Conservation (phyloP, 2,888 invertebrate species). For the Xestia rhomboidea region DNA sequence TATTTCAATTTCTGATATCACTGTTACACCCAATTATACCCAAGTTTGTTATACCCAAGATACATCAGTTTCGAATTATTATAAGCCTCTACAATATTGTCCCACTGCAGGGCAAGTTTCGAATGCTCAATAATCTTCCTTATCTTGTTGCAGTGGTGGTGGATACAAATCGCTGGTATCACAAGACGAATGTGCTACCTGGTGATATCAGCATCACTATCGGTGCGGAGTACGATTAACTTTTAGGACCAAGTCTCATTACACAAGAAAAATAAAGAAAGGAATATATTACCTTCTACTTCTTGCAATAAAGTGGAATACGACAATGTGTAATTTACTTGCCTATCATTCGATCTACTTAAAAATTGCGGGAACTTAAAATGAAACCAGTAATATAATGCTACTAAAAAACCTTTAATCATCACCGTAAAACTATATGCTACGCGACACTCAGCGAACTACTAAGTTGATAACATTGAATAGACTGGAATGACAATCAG, state of each 20-base stretch:
- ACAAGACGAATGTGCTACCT: conserved; percentile 96
- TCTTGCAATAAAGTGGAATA: background rate
- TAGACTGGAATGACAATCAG: conserved; percentile 75
- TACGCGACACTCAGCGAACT: conserved; percentile 69
- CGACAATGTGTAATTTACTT: background rate
- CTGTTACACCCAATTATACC: no score
- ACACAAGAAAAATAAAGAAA: no score
- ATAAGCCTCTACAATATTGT: no score
- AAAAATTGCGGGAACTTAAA: conserved; percentile 39
- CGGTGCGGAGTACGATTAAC: conserved; percentile 98
- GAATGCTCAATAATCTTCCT: conserved; percentile 5
- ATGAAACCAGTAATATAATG: conserved; percentile 75
- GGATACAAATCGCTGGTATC: conserved; percentile 99
- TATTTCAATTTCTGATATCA: background rate
- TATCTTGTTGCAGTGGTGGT: conserved; percentile 93
- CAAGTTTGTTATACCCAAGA: no score
- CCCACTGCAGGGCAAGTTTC: no score
- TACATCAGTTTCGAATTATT: no score
- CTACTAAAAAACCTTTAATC: conserved; percentile 80
- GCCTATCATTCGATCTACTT: conserved; percentile 13
- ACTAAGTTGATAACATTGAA: conserved; percentile 64
- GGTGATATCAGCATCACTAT: conserved; percentile 98
- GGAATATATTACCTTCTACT: background rate
- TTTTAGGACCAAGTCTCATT: background rate
- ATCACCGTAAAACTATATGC: conserved; percentile 72